Conservation (phyloP, 2,888 invertebrate genomes). For the Drosophila fungiperda region DNA sequence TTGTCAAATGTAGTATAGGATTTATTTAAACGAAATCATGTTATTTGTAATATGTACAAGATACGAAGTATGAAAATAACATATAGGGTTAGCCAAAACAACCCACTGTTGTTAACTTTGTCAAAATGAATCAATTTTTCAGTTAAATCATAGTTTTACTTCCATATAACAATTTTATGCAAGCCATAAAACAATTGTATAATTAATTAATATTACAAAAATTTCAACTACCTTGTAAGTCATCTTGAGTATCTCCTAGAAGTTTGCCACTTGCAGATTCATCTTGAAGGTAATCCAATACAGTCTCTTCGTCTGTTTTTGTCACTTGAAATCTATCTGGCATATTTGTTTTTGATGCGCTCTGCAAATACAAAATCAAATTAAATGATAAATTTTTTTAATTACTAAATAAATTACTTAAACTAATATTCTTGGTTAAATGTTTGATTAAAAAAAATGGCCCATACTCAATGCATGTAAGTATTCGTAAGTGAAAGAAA, state of each 20-base stretch:
- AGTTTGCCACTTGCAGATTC: slow-evolving; percentile 83
- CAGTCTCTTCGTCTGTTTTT: slow-evolving; percentile 81
- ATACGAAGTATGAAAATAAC: not conserved
- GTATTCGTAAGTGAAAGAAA: not conserved
- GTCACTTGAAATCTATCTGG: slow-evolving; percentile 84
- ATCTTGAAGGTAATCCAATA: slow-evolving; percentile 77
- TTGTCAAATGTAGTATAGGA: not conserved
- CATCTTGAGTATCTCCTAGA: slow-evolving; percentile 75
- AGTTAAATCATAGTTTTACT: not conserved
- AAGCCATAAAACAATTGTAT: not conserved
- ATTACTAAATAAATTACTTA: not conserved
- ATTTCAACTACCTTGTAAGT: slow-evolving; percentile 68
- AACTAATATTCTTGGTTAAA: not conserved
- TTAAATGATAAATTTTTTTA: slow-evolving; percentile 10
- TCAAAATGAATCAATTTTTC: not conserved
- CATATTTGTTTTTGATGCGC: slow-evolving; percentile 64
- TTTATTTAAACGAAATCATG: slow-evolving; percentile 2
- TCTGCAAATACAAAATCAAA: slow-evolving; percentile 37
- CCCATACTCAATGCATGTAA: not conserved
- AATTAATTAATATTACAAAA: not conserved
- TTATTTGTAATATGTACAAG: not conserved
- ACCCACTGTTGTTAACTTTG: not conserved
- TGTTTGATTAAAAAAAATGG: not conserved
- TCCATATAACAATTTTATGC: not conserved
- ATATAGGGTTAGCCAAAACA: not conserved